Evolutionary conservation across 2,888 invertebrate genomes (phyloP).

Genomic region (Teleogryllus oceanicus): DNA sequence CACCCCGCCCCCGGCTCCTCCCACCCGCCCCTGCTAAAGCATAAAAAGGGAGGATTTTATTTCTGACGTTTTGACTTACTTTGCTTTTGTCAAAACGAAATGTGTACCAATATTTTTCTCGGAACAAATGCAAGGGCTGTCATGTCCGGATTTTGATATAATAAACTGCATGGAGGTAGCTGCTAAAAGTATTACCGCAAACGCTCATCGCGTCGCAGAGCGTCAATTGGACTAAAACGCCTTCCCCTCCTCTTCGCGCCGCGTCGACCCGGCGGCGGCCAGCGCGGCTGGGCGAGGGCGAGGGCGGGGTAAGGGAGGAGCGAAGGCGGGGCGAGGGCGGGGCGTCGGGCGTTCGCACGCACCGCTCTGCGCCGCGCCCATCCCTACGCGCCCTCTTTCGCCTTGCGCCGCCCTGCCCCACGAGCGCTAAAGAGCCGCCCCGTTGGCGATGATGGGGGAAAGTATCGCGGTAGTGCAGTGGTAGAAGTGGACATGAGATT

Average conservation of each 20-base stretch:
- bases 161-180: neutral
- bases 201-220: neutral
- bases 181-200: conserved; percentile 2
- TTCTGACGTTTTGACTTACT: conserved; percentile 18
- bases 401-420: no score
- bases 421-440: no score
- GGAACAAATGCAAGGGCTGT: conserved; percentile 11
- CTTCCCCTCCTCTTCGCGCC: neutral
- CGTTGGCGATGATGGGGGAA: no score
- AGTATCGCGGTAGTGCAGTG: neutral
- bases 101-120: conserved; percentile 4
- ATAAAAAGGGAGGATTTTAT: conserved; percentile 11
- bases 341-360: no score
- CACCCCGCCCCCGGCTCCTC: neutral
- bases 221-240: neutral
- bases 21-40: neutral
- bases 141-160: conserved; percentile 18
- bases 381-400: neutral
- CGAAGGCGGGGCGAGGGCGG: neutral
- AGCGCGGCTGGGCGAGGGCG: neutral
- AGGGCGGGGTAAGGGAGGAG: neutral
- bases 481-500: neutral
- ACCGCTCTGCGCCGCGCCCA: neutral
- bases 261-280: neutral
- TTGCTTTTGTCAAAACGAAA: conserved; percentile 18